These are phyloP conservation scores for Polydrusus pterygomalis DNA, from an alignment of 2,888 invertebrate species.

Conservation along the genomic window DNA sequence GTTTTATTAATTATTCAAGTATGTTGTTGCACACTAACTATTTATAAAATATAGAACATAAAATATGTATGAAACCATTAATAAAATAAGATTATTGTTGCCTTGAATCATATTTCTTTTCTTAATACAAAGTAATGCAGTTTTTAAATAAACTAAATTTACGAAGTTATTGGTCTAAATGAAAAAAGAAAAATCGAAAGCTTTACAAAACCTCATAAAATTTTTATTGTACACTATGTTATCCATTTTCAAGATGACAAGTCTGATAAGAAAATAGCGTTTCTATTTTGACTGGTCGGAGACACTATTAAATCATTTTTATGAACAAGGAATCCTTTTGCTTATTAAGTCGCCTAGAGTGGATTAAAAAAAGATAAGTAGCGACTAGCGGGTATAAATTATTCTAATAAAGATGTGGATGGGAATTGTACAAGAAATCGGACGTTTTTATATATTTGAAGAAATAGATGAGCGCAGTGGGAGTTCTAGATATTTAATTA, in stretches of 20 bases:
- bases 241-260: slow-evolving; percentile 39
- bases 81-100: too few species aligned
- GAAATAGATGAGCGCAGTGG: background rate
- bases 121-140: too few species aligned
- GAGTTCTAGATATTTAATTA: background rate
- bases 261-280: slow-evolving; percentile 43
- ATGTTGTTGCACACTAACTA: too few species aligned
- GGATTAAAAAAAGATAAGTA: slow-evolving; percentile 53
- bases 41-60: too few species aligned
- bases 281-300: slow-evolving; percentile 41
- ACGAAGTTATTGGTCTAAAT: too few species aligned
- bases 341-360: slow-evolving; percentile 48
- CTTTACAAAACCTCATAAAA: background rate
- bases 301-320: slow-evolving; percentile 45
- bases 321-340: slow-evolving; percentile 38
- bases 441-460: slow-evolving; percentile 21
- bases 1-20: too few species aligned
- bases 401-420: slow-evolving; percentile 33
- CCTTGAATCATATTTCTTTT: too few species aligned
- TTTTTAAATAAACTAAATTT: too few species aligned
- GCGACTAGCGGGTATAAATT: slow-evolving; percentile 27
- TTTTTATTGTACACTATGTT: slow-evolving; percentile 38
- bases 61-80: too few species aligned
- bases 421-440: background rate
- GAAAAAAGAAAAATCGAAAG: too few species aligned